Conservation (phyloP, 2,888 invertebrate species). For the Saturnia japonica region DNA sequence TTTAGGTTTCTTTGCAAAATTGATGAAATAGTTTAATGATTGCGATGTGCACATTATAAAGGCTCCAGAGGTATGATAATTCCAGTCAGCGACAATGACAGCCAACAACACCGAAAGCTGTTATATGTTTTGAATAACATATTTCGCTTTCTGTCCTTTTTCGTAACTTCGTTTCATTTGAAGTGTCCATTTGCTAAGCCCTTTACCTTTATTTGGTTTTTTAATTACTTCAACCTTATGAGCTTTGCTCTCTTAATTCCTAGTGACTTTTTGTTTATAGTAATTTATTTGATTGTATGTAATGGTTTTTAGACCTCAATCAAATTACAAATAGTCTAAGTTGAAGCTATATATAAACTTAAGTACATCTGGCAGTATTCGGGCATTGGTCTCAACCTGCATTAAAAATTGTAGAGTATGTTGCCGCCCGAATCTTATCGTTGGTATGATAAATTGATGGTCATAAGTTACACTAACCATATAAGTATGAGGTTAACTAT, state of each 20-base stretch:
- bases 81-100: constrained; percentile 19
- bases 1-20: background rate
- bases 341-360: background rate
- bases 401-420: too few species aligned
- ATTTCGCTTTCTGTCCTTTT: constrained; percentile 22
- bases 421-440: background rate
- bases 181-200: background rate
- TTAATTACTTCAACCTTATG: constrained; percentile 6
- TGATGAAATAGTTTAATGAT: background rate
- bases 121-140: constrained; percentile 23
- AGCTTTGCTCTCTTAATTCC: background rate
- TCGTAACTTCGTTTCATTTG: constrained; percentile 17
- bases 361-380: too few species aligned
- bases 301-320: background rate
- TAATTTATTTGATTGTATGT: background rate
- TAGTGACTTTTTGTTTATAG: background rate
- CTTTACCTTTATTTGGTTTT: constrained; percentile 12
- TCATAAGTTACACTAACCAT: too few species aligned
- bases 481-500: too few species aligned
- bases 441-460: background rate
- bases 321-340: background rate
- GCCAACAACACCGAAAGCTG: constrained; percentile 20
- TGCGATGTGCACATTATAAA: constrained; percentile 17
- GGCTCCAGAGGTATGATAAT: constrained; percentile 20
- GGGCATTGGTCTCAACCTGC: too few species aligned